phyloP scores from a whole-genome alignment of 1,140 invertebrate species.

The Dufourea novaeangliae region DNA sequence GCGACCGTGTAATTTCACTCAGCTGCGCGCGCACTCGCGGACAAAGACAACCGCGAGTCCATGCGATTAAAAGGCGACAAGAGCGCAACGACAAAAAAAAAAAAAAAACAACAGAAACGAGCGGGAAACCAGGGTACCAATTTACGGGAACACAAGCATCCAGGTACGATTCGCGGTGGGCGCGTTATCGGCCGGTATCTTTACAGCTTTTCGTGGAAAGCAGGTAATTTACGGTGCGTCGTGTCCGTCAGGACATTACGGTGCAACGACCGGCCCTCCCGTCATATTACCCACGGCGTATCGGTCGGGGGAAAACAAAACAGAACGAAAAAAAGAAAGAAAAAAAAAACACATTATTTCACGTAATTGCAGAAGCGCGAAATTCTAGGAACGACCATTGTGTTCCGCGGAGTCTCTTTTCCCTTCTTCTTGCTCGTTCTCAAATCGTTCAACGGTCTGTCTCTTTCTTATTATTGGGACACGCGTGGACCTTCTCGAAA shows the following conservation, averaged over 20 bases:
- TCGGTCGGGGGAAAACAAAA: background rate
- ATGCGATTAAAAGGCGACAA: background rate
- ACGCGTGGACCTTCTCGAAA: too few relatives aligned
- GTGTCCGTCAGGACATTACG: constrained; percentile 46
- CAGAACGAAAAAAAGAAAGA: too few relatives aligned
- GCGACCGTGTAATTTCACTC: background rate
- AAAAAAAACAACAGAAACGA: background rate
- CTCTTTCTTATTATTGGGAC: background rate
- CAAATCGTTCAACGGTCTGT: too few relatives aligned
- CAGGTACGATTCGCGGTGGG: background rate
- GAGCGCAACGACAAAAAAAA: background rate
- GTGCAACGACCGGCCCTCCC: constrained; percentile 18
- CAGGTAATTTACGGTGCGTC: constrained; percentile 24
- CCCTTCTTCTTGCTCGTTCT: background rate
- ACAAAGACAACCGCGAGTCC: background rate
- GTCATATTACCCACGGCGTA: background rate
- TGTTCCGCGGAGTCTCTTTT: background rate
- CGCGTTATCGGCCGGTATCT: constrained; percentile 26
- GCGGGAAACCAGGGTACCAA: background rate
- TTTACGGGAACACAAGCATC: background rate
- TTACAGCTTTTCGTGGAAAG: constrained; percentile 60
- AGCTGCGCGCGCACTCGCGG: background rate
- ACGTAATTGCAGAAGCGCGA: constrained; percentile 46
- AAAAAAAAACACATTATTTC: constrained; percentile 40
- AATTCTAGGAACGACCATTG: constrained; percentile 41